phyloP scores from a whole-genome alignment of 2,888 invertebrate species.

The Capitulum mitella region DNA sequence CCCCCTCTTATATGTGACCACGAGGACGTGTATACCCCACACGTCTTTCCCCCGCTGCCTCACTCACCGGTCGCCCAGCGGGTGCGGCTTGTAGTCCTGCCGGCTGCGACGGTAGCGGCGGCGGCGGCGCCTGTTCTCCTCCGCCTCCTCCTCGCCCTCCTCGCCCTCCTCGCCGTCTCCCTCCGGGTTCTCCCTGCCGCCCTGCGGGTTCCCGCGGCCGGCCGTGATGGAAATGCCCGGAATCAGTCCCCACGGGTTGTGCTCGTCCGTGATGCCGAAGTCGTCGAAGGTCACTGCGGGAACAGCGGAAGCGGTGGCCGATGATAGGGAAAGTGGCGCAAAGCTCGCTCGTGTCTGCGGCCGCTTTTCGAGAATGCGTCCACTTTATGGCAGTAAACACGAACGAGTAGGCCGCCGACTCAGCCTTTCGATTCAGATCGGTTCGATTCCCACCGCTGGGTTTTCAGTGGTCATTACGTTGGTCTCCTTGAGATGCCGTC shows the following conservation, averaged over 20 bases:
- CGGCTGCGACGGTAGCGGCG: neutral
- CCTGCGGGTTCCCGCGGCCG: neutral
- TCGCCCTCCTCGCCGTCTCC: neutral
- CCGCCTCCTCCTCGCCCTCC: neutral
- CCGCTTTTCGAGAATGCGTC: too few relatives aligned
- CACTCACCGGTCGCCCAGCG: constrained; percentile 22
- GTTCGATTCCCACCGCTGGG: too few relatives aligned
- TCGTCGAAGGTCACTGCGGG: constrained; percentile 33
- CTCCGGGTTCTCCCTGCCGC: neutral
- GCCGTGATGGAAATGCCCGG: constrained; percentile 3
- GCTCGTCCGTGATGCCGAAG: constrained; percentile 32
- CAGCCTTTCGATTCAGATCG: too few relatives aligned
- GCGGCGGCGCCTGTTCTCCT: neutral
- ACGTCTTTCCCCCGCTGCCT: too few relatives aligned
- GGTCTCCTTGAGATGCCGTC: too few relatives aligned
- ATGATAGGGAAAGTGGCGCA: too few relatives aligned
- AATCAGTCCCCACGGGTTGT: constrained; percentile 32
- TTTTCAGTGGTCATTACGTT: too few relatives aligned
- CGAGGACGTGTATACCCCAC: too few relatives aligned
- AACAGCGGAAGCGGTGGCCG: neutral
- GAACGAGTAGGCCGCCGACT: too few relatives aligned
- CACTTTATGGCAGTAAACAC: too few relatives aligned
- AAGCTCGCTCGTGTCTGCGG: too few relatives aligned
- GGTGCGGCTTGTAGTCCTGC: constrained; percentile 19
- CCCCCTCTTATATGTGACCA: too few relatives aligned